phyloP scores from a whole-genome alignment of 2,797 vertebrate species.

The Ctenochaetus hawaiiensis region DNA sequence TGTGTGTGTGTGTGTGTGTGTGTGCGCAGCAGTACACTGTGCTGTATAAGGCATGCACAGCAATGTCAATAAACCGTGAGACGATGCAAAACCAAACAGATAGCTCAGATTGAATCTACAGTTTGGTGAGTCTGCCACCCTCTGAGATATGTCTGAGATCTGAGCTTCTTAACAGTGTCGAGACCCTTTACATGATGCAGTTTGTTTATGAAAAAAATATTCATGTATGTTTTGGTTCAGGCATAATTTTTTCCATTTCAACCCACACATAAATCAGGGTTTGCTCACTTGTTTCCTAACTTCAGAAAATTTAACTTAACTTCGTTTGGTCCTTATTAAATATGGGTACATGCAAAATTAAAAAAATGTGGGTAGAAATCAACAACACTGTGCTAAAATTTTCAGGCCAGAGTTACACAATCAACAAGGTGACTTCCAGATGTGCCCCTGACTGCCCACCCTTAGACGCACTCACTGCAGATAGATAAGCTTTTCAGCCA shows the following conservation, averaged over 20 bases:
- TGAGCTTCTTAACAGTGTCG: conserved; percentile 34
- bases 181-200: background rate
- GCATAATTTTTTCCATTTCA: conserved; percentile 3
- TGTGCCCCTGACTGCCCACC: background rate
- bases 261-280: background rate
- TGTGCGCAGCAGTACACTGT: conserved; percentile 37
- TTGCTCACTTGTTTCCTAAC: background rate
- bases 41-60: conserved; percentile 59
- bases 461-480: background rate
- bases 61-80: conserved; percentile 80
- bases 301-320: background rate
- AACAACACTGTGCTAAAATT: background rate
- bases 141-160: conserved; percentile 27
- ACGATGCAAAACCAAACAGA: conserved; percentile 74
- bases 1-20: conserved; percentile 37
- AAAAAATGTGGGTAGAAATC: background rate
- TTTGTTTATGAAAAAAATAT: conserved; percentile 28
- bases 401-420: background rate
- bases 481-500: background rate
- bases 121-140: conserved; percentile 19
- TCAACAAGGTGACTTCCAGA: background rate
- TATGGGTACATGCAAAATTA: background rate
- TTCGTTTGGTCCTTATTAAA: background rate
- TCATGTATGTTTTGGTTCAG: conserved; percentile 14
- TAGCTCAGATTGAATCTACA: conserved; percentile 65